Evolutionary conservation across 2,888 invertebrate genomes (phyloP), one percentile per base, ranked within the genome.

Genomic region (Lochmaea crataegi): DNA sequence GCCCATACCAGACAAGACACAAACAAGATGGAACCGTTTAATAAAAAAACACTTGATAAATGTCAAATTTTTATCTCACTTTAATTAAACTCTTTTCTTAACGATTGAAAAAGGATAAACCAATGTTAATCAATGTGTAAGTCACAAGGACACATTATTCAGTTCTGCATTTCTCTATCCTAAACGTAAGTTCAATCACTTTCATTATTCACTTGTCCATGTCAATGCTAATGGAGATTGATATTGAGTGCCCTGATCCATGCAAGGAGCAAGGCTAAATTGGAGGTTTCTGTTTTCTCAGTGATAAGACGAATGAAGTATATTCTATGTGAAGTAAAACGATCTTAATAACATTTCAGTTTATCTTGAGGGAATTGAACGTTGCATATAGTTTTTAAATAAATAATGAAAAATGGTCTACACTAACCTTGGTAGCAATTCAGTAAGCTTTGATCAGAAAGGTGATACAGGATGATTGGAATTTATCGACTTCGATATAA

Each of bases 141-240:
- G n/a, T 48, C n/a, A 14, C 5, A 48, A n/a, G n/a, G 48, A 48
- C n/a, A 48, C 48, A 48, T 7, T n/a, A 48, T n/a, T 6, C 48
- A n/a, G n/a, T 48, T n/a, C n/a, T n/a, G n/a, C n/a, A 7, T 48
- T 14, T 48, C 45, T 9, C 56, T 16, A 41, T 38, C 63, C 14
- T 16, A 18, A 65, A 53, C 16, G n/a, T 68, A 60, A 68, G 61
- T 22, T 51, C 60, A 45, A 68, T 68, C 51, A 60, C 60, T 61
- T 68, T 48, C 68, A 68, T 68, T 68, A 68, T 45, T 32, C 51
- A 61, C 60, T 68, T 67, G 67, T 67, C 61, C 68, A 38, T 68
- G 68, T 68, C 68, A 68, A 68, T 68, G 68, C 68, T 68, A 61
- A 68, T 68, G 68, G 68, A 53, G 61, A 60, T 60, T 48, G 61